A percentile compares a stretch with the other conserved stretches of the same genome.
Evolutionary conservation across 2,888 invertebrate species (phyloP).

Genomic region (Diarsia brunnea): DNA sequence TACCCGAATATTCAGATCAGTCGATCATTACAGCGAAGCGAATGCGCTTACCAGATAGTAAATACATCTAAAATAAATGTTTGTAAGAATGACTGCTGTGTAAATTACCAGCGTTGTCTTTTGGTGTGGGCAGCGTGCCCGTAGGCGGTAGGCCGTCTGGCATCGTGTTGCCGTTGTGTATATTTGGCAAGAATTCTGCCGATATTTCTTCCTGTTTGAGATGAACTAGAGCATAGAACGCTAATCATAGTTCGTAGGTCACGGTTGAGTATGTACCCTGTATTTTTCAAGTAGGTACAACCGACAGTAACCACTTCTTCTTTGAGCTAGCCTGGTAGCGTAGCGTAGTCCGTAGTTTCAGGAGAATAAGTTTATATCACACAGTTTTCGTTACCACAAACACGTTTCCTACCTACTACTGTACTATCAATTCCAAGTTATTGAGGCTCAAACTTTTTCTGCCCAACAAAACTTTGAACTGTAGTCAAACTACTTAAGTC

Average conservation of each 20-base stretch:
- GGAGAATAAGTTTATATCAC: not conserved
- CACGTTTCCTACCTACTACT: too few species aligned
- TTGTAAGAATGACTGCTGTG: conserved; percentile 46
- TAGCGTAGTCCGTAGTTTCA: not conserved
- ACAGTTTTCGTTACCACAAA: not conserved
- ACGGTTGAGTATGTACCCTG: conserved; percentile 43
- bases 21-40: conserved; percentile 65
- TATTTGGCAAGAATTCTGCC: conserved; percentile 76
- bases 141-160: conserved; percentile 69
- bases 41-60: conserved; percentile 66
- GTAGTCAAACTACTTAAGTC: conserved; percentile 48
- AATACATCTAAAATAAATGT: conserved; percentile 68
- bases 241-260: conserved; percentile 77
- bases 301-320: not conserved
- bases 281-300: not conserved
- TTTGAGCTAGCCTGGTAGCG: not conserved
- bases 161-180: conserved; percentile 59
- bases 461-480: conserved; percentile 30
- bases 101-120: conserved; percentile 54
- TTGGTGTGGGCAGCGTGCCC: conserved; percentile 73
- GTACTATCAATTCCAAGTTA: conserved; percentile 20
- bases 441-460: conserved; percentile 24
- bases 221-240: conserved; percentile 69
- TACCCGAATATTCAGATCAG: conserved; percentile 74
- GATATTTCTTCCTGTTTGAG: conserved; percentile 73